These are phyloP conservation scores for Steinernema carpocapsae DNA, from an alignment of 2,888 invertebrate genomes.

Conservation along the genomic window DNA sequence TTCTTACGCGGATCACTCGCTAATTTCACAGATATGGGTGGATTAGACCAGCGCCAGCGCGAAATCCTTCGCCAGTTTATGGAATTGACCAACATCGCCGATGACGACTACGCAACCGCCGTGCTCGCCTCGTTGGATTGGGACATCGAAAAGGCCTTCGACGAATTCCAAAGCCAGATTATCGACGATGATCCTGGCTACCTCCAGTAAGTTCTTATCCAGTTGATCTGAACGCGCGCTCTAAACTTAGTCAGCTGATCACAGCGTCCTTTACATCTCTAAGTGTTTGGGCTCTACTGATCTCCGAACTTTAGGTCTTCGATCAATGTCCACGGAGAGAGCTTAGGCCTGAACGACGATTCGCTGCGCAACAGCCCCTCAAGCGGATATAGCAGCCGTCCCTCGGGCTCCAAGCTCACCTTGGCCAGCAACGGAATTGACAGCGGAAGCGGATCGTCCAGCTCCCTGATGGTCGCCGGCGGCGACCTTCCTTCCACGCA, in stretches of 20 bases:
- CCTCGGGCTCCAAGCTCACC: constrained; percentile 12
- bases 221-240: too few species aligned
- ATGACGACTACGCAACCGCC: neutral
- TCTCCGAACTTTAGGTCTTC: constrained; percentile 1
- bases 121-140: constrained; percentile 11
- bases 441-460: constrained; percentile 34
- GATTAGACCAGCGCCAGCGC: neutral
- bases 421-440: constrained; percentile 13
- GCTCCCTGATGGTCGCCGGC: constrained; percentile 2
- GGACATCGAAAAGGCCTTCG: constrained; percentile 8
- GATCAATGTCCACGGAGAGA: too few species aligned
- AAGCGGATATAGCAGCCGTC: constrained; percentile 14
- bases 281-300: too few species aligned
- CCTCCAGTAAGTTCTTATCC: neutral
- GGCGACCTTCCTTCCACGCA: neutral
- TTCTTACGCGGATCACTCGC: too few species aligned
- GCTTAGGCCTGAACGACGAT: neutral
- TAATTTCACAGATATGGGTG: too few species aligned
- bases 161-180: constrained; percentile 3
- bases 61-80: constrained; percentile 12
- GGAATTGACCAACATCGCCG: constrained; percentile 15
- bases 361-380: neutral
- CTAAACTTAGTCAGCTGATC: neutral
- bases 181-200: neutral
- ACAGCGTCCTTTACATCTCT: neutral